These are phyloP conservation scores for Podarcis cretensis DNA, from an alignment of 2,113 vertebrate species.

Conservation along the genomic window DNA sequence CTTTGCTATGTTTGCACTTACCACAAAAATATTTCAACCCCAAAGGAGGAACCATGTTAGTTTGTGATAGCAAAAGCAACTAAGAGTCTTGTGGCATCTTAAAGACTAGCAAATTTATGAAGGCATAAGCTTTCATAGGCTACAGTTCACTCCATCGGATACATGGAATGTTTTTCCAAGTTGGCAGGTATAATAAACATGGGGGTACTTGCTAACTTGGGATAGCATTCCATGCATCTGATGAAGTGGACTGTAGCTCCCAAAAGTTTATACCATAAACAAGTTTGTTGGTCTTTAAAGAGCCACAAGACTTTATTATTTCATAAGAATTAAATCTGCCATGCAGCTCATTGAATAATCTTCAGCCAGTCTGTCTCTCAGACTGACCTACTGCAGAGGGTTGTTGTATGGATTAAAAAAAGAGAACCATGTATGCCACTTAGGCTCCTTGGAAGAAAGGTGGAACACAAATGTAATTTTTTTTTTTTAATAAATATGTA, in stretches of 20 bases:
- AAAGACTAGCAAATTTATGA: neutral
- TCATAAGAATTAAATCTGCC: neutral
- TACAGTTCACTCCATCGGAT: neutral
- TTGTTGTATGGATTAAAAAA: no score
- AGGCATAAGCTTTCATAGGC: neutral
- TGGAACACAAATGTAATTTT: no score
- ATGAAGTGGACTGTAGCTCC: neutral
- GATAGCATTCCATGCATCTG: neutral
- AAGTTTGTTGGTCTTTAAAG: neutral
- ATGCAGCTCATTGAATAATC: no score
- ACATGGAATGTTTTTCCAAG: neutral
- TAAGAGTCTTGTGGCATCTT: no score
- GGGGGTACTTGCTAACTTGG: neutral
- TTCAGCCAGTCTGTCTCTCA: no score
- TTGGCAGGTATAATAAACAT: neutral
- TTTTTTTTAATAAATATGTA: no score
- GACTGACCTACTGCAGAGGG: no score
- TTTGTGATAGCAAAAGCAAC: neutral
- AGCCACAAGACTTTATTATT: neutral
- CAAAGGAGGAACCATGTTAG: neutral
- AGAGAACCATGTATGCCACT: no score
- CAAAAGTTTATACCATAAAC: neutral
- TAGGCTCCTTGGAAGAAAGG: no score
- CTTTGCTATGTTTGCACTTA: accelerated
- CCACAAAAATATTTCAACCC: accelerated